Base-by-base conservation (phyloP, 2,888 invertebrate species). In the Ornithoptera alexandrae region DNA sequence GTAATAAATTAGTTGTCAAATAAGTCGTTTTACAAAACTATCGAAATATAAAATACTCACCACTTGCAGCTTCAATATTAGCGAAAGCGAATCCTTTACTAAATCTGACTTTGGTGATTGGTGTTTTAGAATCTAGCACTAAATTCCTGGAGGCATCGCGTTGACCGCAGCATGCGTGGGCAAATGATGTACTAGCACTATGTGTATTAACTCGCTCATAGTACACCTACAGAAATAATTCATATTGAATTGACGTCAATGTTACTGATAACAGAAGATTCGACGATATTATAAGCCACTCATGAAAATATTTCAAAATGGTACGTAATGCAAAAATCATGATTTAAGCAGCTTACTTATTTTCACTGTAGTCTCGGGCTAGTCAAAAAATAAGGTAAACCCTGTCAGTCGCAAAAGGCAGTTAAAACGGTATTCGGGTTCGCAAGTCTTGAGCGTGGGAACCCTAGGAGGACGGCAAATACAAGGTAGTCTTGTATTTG, bases 151-250 rank as follows among this genome's bases (percentile, higher is more conserved):
- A 96, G 50, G 96, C 95, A 81, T 97, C 97, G 69, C 94, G 94
- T 74, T 95, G 95, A 0, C 96, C 96, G 80, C 96, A 96, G 78
- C 94, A 94, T 62, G 95, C 95, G 83, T 96, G 96, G 68, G 96
- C 95, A 81, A 97, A 97, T 69, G 95, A 95, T 20, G 96, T 95
- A 42, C 95, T 96, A 0, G 96, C 95, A 17, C 96, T 95, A 84
- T 96, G 96, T 0, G 96, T 95, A 85, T 97, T 97, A 65, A 97
- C 95, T 56, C 97, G 89, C 81, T 97, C 97, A 84, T 97, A 97
- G 84, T 96, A 97, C 4, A 96, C 96, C 94, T 96, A 77, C 8
- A n/a, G 20, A 58, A 65, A 46, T 30, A 22, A 62, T 60, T 20
- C n/a, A 53, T 50, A 36, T 56, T 53, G 1, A 53, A 53, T n/a